Evolutionary conservation across 1,140 invertebrate species (phyloP), one percentile per base, ranked within the genome.

Genomic region (Nomia melanderi): DNA sequence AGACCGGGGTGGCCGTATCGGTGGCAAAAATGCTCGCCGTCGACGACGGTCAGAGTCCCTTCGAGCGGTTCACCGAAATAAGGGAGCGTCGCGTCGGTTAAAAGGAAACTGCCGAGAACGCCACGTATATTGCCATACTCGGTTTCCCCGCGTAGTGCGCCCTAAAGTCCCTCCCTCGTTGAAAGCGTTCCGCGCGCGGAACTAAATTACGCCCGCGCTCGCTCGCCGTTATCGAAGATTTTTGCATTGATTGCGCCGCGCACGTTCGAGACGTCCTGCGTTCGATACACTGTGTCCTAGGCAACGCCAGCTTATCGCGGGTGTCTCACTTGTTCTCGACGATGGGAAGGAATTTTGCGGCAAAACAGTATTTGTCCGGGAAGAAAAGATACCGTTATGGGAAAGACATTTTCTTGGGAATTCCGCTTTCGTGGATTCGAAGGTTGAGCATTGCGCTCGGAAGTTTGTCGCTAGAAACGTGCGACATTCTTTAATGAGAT

Each of bases 11-110:
- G 59, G 29, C 39, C 59, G 67, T 76, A 39, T 23, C 54, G 64
- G 27, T 17, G 25, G 59, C 60, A 81, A 77, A 81, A 77, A 72
- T 44, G 71, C 76, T 66, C 27, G 54, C 47, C 44, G 60, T n/a
- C 72, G 54, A 56, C 76, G 41, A 67, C 56, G 50, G 31, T 25
- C 29, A 23, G n/a, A n/a, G 47, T 54, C 64, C 31, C 69, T 78
- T 44, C 29, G 25, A 69, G 76, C 69, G 64, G 25, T 79, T n/a
- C 23, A 14, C 27, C 44, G 59, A 75, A 77, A 66, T 72, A 81
- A 72, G 73, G 62, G 76, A 75, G 33, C 44, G 33, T 31, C 25
- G 8, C 27, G 23, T 23, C 4, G 31, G 39, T 27, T 50, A 72
- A 72, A 66, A 39, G 33, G n/a, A 66, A 66, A 44, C 62, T 31